Percentiles rank a stretch among this genome's conserved stretches.
These are phyloP conservation scores for Lathronympha strigana DNA, from an alignment of 2,888 invertebrate genomes.

Conservation along the genomic window DNA sequence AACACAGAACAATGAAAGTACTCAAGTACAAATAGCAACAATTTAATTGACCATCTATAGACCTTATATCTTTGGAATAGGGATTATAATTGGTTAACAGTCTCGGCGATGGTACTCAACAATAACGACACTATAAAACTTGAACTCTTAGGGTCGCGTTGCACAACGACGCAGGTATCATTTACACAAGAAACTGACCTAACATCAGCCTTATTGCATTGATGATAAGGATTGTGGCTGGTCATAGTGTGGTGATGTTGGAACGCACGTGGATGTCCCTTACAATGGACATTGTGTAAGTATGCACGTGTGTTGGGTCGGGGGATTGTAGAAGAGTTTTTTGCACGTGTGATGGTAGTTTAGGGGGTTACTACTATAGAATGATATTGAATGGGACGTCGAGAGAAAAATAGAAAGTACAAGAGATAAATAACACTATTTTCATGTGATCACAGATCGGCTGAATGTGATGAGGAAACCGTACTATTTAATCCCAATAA, in stretches of 20 bases:
- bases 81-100: too few relatives aligned
- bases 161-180: constrained; percentile 52
- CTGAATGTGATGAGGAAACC: too few relatives aligned
- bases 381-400: too few relatives aligned
- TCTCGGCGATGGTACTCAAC: too few relatives aligned
- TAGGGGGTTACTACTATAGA: too few relatives aligned
- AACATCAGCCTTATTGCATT: background rate
- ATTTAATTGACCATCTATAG: too few relatives aligned
- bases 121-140: constrained; percentile 33
- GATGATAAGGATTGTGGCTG: background rate
- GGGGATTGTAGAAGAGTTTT: constrained; percentile 18
- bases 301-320: constrained; percentile 16
- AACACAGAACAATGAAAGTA: constrained; percentile 37
- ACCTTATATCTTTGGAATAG: too few relatives aligned
- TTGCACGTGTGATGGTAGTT: background rate
- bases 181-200: background rate
- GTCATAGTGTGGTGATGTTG: background rate
- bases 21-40: too few relatives aligned
- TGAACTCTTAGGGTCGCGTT: constrained; percentile 46
- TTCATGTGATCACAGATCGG: too few relatives aligned
- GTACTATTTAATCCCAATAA: too few relatives aligned
- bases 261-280: background rate
- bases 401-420: too few relatives aligned
- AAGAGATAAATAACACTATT: too few relatives aligned
- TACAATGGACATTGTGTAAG: constrained; percentile 7